Evolutionary conservation across 1,140 invertebrate species (phyloP), one percentile per base, ranked within the genome.

Genomic region (Eciton burchellii): DNA sequence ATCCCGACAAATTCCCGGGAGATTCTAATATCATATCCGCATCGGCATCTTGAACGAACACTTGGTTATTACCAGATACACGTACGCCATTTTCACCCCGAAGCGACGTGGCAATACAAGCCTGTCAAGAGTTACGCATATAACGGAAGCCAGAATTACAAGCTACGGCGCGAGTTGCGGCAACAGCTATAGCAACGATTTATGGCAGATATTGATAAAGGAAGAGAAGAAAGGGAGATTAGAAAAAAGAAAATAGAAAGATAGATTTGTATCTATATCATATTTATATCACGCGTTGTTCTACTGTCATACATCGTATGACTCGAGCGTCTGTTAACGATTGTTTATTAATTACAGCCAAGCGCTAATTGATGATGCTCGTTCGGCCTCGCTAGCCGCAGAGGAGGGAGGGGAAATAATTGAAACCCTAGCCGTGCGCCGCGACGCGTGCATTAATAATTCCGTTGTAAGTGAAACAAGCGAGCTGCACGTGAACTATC

Each of bases 51-150:
- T 68, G 56, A 79, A 68, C n/a, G 56, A 77, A 68, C 29, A 65
- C 47, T 66, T 77, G 16, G 35, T 77, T 79, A 79, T 79, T 79
- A 79, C 63, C 49, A 56, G 35, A 68, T 66, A 77, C 49, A n/a
- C n/a, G n/a, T 79, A 54, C 14, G n/a, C 19, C 4, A 35, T 19
- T 35, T 16, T 9, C 21, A 56, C 9, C 74, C 74, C 21, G 52
- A 45, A 68, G 74, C 74, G 19, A 41, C 52, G 73, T 19, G 41
- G 71, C 21, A 19, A 43, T 49, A 19, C 21, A 77, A 29, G 47
- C 49, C 35, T 35, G 29, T 6, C 49, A 68, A 12, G 35, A 77
- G 21, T 77, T 65, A 68, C 66, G 47, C 49, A 77, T 68, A 77
- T 43, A 21, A 79, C 24, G 35, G 74, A 79, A 79, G 35, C 49